Conservation (phyloP, 2,113 vertebrate species). For the Haplochromis vanheusdeni region DNA sequence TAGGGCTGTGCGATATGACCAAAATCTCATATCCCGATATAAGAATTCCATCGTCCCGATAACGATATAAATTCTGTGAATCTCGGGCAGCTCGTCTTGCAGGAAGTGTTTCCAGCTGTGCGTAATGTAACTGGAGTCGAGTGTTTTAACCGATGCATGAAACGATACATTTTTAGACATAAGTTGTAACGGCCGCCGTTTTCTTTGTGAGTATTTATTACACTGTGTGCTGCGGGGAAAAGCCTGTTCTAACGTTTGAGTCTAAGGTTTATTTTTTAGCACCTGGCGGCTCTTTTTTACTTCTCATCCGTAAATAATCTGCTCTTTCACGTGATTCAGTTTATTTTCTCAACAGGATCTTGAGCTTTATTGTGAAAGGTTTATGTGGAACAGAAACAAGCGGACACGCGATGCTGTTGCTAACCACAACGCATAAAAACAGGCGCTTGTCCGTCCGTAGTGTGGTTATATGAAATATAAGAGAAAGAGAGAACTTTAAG, state of each 20-base stretch:
- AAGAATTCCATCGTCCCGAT: neutral
- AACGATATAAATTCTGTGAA: neutral
- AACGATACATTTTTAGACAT: rapidly evolving
- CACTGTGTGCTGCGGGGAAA: rapidly evolving
- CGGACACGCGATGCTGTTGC: too few species aligned
- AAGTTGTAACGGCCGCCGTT: rapidly evolving
- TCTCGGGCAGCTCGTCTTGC: rapidly evolving
- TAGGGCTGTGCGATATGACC: rapidly evolving
- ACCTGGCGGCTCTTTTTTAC: rapidly evolving
- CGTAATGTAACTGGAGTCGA: rapidly evolving
- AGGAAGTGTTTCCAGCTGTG: rapidly evolving
- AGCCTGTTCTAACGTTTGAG: neutral
- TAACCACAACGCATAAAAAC: too few species aligned
- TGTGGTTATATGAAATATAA: too few species aligned
- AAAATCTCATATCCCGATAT: neutral
- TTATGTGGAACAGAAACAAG: too few species aligned
- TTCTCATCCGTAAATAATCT: neutral
- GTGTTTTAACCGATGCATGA: neutral
- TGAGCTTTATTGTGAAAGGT: too few species aligned
- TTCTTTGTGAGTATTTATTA: neutral
- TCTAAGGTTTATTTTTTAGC: neutral
- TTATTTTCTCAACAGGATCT: neutral
- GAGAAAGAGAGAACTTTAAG: too few species aligned
- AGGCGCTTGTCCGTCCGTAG: too few species aligned
- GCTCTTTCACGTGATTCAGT: rapidly evolving